Conservation (phyloP, 2,888 invertebrate species). For the Phoenoteleia sp. region DNA sequence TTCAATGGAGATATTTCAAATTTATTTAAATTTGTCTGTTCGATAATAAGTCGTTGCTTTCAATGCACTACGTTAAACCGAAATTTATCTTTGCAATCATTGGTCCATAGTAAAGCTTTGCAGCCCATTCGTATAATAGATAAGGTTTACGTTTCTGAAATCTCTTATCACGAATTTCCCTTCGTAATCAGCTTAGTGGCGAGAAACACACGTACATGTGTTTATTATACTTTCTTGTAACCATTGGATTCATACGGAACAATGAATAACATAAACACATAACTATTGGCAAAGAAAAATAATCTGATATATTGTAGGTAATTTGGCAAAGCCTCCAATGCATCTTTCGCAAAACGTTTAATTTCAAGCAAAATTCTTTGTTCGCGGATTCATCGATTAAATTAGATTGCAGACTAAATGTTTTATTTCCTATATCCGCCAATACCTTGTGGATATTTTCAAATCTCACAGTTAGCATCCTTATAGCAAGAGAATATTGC, state of each 20-base stretch:
- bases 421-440: not conserved
- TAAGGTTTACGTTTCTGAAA: too few relatives aligned
- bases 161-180: slow-evolving; percentile 7
- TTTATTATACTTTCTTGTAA: not conserved
- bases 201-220: not conserved
- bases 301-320: not conserved
- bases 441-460: slow-evolving; percentile 1
- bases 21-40: too few relatives aligned
- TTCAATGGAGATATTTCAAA: too few relatives aligned
- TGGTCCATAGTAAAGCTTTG: too few relatives aligned
- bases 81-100: too few relatives aligned
- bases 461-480: not conserved
- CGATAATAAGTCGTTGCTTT: too few relatives aligned
- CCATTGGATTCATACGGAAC: too few relatives aligned
- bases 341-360: slow-evolving; percentile 8
- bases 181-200: slow-evolving; percentile 27
- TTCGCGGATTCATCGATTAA: not conserved
- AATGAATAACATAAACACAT: slow-evolving; percentile 16
- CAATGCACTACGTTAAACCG: too few relatives aligned
- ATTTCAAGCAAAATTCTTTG: not conserved
- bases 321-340: slow-evolving; percentile 39
- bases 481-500: slow-evolving; percentile 8
- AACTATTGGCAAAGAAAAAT: slow-evolving; percentile 19
- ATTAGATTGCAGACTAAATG: not conserved
- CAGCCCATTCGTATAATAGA: too few relatives aligned